Base-by-base conservation (phyloP, 2,888 invertebrate species). In the Criorhina ranunculi region DNA sequence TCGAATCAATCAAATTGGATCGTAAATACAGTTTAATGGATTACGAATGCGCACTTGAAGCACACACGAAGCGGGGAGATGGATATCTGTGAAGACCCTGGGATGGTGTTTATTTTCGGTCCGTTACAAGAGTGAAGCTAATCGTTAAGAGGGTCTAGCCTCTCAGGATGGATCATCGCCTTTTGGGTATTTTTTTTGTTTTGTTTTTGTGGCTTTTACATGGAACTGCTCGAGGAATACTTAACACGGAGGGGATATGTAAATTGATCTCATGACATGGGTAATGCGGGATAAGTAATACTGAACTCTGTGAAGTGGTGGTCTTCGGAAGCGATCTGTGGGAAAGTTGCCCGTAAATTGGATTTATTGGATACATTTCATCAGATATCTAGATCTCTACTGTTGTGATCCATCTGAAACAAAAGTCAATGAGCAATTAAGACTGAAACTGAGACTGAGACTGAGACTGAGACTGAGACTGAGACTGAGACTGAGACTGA, bases 1-100 rank as follows among this genome's bases (percentile, higher is more conserved):
- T 75, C 85, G 85, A 79, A 85, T 85, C 85, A 79, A 85, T 85
- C 85, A 80, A 85, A 85, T 85, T 80, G 85, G 79, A 70, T 76
- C 80, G 85, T 80, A 80, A 80, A 85, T 76, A 80, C 59, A 60
- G 35, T 76, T 80, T 83, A 83, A 79, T 83, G 83, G 83, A 83
- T 79, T 83, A 83, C 83, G 79, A 79, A 79, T 78, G 73, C 49
- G 49, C 67, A 51, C 51, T 24, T 31, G 35, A 15, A 29, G 40
- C n/a, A n/a, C n/a, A n/a, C n/a, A n/a, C n/a, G n/a, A n/a, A n/a
- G 5, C 12, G 31, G 29, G 29, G 24, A 17, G 24, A 73, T 42
- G 67, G 46, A 40, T 66, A 78, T 53, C 53, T 37, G 37, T 35
- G 15, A 31, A 69, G 35, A 51, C 55, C 15, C 42, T 6, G 15